phyloP scores from a whole-genome alignment of 1,140 invertebrate species.

The Pseudomyrmex pallidus region DNA sequence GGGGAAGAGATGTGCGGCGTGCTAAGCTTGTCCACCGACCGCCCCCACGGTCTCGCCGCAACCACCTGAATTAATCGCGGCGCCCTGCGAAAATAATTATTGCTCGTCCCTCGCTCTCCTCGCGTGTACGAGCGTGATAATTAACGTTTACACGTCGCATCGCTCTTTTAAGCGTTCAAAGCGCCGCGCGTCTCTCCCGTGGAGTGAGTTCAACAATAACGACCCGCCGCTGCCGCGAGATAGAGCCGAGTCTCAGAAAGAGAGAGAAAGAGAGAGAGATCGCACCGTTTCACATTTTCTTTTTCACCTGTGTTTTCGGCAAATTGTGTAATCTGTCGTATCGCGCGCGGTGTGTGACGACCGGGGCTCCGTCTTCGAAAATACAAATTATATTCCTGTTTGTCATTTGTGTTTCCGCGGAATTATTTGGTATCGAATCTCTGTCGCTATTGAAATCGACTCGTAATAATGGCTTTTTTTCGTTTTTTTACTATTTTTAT shows the following conservation, averaged over 20 bases:
- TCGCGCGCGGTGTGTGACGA: background rate
- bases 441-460: too few relatives aligned
- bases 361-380: background rate
- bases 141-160: constrained; percentile 72
- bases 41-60: constrained; percentile 35
- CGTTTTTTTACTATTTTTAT: background rate
- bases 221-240: constrained; percentile 10
- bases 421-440: background rate
- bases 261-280: background rate
- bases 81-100: constrained; percentile 73
- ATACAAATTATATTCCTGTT: background rate
- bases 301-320: background rate
- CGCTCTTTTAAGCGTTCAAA: constrained; percentile 64
- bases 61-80: constrained; percentile 71
- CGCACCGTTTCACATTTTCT: background rate
- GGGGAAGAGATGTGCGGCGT: constrained; percentile 30
- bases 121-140: constrained; percentile 67
- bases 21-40: constrained; percentile 66
- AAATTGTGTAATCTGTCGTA: constrained; percentile 4
- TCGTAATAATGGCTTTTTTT: background rate
- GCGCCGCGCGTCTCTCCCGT: constrained; percentile 34
- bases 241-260: background rate
- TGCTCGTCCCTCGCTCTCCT: constrained; percentile 70
- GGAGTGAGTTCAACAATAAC: constrained; percentile 20
- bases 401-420: background rate